phyloP scores from a whole-genome alignment of 2,113 vertebrate species.

The Coptodon rendalli region DNA sequence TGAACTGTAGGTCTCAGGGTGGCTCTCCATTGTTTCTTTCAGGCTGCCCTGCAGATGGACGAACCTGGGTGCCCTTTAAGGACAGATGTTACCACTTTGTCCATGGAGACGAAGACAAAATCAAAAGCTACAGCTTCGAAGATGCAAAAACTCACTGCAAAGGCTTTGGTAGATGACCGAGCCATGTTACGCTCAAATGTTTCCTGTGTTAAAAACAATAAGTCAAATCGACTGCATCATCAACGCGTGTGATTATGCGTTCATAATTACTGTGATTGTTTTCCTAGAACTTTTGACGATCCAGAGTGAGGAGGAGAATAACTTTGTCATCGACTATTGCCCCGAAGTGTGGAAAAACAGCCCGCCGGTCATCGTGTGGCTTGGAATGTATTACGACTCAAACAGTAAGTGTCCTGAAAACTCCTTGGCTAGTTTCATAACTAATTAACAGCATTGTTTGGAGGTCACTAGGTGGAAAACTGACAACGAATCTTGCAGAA shows the following conservation, averaged over 20 bases:
- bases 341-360: conserved; percentile 65
- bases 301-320: conserved; percentile 60
- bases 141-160: conserved; percentile 55
- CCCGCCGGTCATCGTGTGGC: conserved; percentile 59
- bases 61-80: conserved; percentile 68
- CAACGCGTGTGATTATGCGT: background rate
- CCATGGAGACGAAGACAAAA: conserved; percentile 66
- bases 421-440: background rate
- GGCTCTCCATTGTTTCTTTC: background rate
- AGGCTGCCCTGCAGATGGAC: conserved; percentile 74
- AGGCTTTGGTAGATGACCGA: conserved; percentile 43
- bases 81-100: conserved; percentile 72
- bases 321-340: conserved; percentile 63
- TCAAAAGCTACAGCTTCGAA: conserved; percentile 63
- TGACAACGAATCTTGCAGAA: background rate
- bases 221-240: background rate
- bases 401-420: conserved; percentile 55
- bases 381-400: conserved; percentile 69
- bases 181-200: background rate
- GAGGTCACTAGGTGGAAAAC: background rate
- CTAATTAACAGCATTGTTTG: background rate
- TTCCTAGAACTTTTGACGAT: conserved; percentile 66
- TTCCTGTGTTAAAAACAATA: background rate
- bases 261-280: background rate
- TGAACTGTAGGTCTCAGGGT: background rate